Evolutionary conservation across 2,113 vertebrate genomes (phyloP).

Genomic region (Symphodus melops): DNA sequence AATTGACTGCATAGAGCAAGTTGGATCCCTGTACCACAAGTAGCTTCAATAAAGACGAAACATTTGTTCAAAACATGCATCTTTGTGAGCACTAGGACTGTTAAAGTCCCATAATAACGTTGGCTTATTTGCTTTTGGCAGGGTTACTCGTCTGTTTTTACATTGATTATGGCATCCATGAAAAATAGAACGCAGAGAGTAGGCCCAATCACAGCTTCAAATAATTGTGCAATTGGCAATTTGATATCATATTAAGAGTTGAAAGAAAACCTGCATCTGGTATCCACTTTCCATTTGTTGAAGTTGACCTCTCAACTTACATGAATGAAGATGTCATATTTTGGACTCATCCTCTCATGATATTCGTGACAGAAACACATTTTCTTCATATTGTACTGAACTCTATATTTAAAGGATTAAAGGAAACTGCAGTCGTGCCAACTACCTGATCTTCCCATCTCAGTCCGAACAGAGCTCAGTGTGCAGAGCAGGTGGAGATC

Average conservation of each 20-base stretch:
- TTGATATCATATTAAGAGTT: too few relatives aligned
- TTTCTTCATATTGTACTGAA: background rate
- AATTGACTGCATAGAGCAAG: too few relatives aligned
- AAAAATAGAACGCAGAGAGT: too few relatives aligned
- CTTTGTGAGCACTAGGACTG: background rate
- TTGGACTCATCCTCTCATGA: slow-evolving; percentile 6
- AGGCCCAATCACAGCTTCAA: too few relatives aligned
- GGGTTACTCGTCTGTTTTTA: background rate
- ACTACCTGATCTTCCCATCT: slow-evolving; percentile 22
- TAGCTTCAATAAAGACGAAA: too few relatives aligned
- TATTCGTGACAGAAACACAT: slow-evolving; percentile 11
- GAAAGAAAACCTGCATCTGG: too few relatives aligned
- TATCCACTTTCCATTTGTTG: too few relatives aligned
- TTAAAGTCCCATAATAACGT: slow-evolving; percentile 4
- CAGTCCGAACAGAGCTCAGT: slow-evolving; percentile 19
- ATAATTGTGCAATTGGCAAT: too few relatives aligned
- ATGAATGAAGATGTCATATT: background rate
- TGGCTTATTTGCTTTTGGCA: slow-evolving; percentile 9
- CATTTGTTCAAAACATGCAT: too few relatives aligned
- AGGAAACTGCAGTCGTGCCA: slow-evolving; percentile 40
- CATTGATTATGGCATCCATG: too few relatives aligned
- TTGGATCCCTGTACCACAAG: too few relatives aligned
- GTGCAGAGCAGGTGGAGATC: slow-evolving; percentile 3
- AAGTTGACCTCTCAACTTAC: background rate
- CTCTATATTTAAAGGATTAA: slow-evolving; percentile 52